Base-by-base conservation (phyloP, 2,797 vertebrate genomes). In the Periparus ater region DNA sequence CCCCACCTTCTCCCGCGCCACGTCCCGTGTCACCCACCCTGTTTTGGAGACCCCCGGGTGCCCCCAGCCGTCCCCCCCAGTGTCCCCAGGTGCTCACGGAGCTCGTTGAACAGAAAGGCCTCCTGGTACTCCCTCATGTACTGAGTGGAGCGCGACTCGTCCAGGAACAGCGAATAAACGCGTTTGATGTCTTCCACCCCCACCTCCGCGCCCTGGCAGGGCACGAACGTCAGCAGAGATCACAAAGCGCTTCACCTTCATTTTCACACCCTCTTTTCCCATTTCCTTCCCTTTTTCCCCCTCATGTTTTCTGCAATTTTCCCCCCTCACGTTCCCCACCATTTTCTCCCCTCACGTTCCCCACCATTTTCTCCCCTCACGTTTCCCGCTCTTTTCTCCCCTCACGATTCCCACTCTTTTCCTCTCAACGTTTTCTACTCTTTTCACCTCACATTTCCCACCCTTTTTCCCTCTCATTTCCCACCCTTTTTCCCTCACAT, bases 111-210 rank as follows among this genome's bases (percentile, higher is more conserved):
- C 96, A 99, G 98, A 96, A 99, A 99, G 74, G 99, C 99, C 23
- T 99, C 99, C 97, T 99, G 99, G 93, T 99, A 99, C 71, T 99
- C 99, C 96, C 99, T 99, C 99, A 99, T 99, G 97, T 99, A 99
- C 97, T 99, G 98, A 5, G 99, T 99, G 36, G 99, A 99, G 21
- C 99, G 98, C 3, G 99, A 98, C 93, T 99, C 99, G 3, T 99
- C 99, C 98, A 99, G 97, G 95, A 99, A 99, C 71, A 99, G 98
- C 3, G 99, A 99, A 92, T 99, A 99, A 14, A 99, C 99, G 2
- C 99, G 96, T 78, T 99, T 99, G 71, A 99, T 99, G 97, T 99
- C 99, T 20, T 99, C 99, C 21, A 99, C 99, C 76, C 99, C 99
- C 29, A 99, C 99, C 86, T 99, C 99, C 2, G 98, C 98, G n/a